These are phyloP conservation scores for Epinotia nisella DNA, from an alignment of 2,888 invertebrate genomes.

Conservation along the genomic window DNA sequence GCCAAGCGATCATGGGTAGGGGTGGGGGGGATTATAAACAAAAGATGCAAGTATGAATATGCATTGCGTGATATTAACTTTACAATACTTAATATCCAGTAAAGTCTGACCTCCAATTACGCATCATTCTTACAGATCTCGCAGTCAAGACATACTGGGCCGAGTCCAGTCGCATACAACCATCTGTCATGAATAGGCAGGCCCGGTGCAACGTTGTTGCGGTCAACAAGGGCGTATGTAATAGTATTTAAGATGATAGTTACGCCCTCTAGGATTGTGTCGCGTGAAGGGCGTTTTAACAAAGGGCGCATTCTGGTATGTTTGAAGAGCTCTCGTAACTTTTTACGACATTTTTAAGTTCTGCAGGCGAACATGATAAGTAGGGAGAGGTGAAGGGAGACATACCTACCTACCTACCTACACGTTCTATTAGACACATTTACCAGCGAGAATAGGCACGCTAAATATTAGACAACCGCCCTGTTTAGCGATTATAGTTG, in stretches of 20 bases:
- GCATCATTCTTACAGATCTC: not conserved
- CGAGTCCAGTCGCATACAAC: not conserved
- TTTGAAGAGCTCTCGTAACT: constrained; percentile 35
- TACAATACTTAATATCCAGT: not conserved
- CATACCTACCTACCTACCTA: not conserved
- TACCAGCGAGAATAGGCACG: too few relatives aligned
- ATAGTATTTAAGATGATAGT: too few relatives aligned
- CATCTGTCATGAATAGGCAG: not conserved
- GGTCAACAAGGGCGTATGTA: not conserved
- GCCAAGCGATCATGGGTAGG: constrained; percentile 28
- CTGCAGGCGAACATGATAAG: constrained; percentile 13
- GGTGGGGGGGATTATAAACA: constrained; percentile 34
- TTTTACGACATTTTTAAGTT: constrained; percentile 35
- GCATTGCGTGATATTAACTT: constrained; percentile 29
- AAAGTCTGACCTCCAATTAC: not conserved
- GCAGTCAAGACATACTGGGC: not conserved
- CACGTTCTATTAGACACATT: too few relatives aligned
- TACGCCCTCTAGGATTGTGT: too few relatives aligned
- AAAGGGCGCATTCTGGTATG: constrained; percentile 35
- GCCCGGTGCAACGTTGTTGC: not conserved
- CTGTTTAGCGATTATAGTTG: too few relatives aligned
- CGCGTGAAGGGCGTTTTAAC: constrained; percentile 2
- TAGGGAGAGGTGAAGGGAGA: not conserved
- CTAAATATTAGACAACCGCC: too few relatives aligned
- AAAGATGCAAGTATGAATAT: constrained; percentile 40